A percentile compares a stretch with the other conserved stretches of the same genome.
Evolutionary conservation across 2,888 invertebrate species (phyloP).

Genomic region (Oconnorella tubifera): DNA sequence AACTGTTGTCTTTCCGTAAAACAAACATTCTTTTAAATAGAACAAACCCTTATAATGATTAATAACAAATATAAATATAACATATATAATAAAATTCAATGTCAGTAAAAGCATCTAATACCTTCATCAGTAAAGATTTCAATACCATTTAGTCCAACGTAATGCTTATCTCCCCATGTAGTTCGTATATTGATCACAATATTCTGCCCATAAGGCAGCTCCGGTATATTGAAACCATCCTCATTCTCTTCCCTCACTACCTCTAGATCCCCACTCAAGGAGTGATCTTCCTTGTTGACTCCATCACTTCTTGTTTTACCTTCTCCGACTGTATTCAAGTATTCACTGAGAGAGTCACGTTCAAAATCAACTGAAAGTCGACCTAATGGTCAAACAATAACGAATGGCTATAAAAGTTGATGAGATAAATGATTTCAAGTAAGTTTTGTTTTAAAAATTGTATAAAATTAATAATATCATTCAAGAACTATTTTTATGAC

Average conservation of each 20-base stretch:
- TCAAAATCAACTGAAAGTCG: constrained; percentile 52
- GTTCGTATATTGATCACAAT: constrained; percentile 65
- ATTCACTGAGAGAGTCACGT: constrained; percentile 44
- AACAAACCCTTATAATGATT: too few species aligned
- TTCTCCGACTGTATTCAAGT: constrained; percentile 38
- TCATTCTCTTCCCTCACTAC: neutral
- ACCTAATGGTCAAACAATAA: too few species aligned
- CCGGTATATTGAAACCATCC: constrained; percentile 68
- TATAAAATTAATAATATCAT: too few species aligned
- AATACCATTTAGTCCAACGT: constrained; percentile 73
- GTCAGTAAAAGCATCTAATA: too few species aligned
- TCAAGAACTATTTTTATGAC: too few species aligned
- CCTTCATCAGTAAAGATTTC: constrained; percentile 70
- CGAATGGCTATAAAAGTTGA: too few species aligned
- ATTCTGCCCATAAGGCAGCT: constrained; percentile 68
- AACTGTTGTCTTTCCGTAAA: too few species aligned
- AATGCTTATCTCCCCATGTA: constrained; percentile 77
- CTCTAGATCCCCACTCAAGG: neutral
- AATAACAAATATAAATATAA: too few species aligned
- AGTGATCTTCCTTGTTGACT: neutral
- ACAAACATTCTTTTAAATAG: too few species aligned
- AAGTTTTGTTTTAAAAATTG: too few species aligned
- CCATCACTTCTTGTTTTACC: neutral
- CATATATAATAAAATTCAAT: too few species aligned
- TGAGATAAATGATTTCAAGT: too few species aligned